Percentiles rank a stretch among this genome's conserved stretches.
Conservation (phyloP, 2,888 invertebrate species). For the Phragmatobia fuliginosa region DNA sequence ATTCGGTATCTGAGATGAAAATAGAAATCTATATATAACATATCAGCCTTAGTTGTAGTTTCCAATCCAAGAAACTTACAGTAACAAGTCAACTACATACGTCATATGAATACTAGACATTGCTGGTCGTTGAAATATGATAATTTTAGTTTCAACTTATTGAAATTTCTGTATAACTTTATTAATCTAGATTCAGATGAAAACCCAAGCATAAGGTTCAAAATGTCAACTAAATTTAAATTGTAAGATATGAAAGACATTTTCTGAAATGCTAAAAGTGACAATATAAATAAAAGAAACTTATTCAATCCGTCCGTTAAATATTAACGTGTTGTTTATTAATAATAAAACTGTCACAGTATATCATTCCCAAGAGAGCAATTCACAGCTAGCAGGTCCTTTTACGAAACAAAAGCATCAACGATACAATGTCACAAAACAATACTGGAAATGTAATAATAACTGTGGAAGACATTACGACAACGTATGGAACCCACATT, state of each 20-base stretch:
- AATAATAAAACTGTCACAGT: conserved; percentile 8
- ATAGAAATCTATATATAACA: conserved; percentile 10
- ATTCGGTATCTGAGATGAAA: conserved; percentile 22
- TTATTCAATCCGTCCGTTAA: background rate
- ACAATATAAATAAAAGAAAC: background rate
- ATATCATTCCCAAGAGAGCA: conserved; percentile 8
- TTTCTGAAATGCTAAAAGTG: background rate
- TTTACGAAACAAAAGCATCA: conserved; percentile 28
- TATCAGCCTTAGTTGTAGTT: background rate
- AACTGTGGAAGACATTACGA: conserved; percentile 43
- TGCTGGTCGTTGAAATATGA: background rate
- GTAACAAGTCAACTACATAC: background rate
- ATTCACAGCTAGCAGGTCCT: background rate
- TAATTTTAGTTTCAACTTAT: too few relatives aligned
- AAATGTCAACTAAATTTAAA: background rate
- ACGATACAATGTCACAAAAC: conserved; percentile 41
- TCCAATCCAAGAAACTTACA: background rate
- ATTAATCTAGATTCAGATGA: too few relatives aligned
- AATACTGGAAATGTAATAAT: conserved; percentile 42
- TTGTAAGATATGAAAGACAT: background rate
- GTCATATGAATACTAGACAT: background rate
- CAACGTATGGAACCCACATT: conserved; percentile 45
- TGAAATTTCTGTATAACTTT: too few relatives aligned
- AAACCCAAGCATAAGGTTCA: too few relatives aligned
- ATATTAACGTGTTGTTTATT: conserved; percentile 6